Base-by-base conservation (phyloP, 2,797 vertebrate species). In the Macrochelys suwanniensis region DNA sequence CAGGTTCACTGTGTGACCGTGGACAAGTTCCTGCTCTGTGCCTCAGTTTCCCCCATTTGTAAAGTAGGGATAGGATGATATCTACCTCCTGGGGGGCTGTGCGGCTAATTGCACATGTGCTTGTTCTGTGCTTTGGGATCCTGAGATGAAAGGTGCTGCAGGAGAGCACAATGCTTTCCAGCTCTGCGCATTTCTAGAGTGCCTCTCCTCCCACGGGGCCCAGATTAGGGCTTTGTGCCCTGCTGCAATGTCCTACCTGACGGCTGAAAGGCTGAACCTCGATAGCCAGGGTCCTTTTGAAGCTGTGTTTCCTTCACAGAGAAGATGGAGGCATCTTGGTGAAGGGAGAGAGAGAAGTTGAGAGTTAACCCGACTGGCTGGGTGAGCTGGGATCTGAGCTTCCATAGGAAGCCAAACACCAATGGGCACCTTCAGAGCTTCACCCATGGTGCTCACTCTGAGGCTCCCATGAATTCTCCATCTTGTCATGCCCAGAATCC, bases 271-370 rank as follows among this genome's bases (percentile, higher is more conserved):
- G 98, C 98, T 25, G 99, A 99, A 90, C 98, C 98, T 94, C 99
- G 98, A 95, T 98, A 98, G 8, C 99, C 99, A 1, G 99, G 99
- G 92, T 99, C 99, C 96, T 99, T 99, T 92, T 99, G 99, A 45
- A 99, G 99, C 96, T 99, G 99, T 84, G 99, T 97, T 96, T 99
- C 99, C 96, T 98, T 98, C 96, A 99, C 98, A 50, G 99, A 99
- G 98, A 99, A 99, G 98, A 99, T 98, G 53, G 99, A 99, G 31
- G 97, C 98, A 6, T 98, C 99, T 99, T 82, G 94, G n/a, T 90
- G 84, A 61, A 68, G 4, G 51, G 54, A 4, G 37, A 92, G 71
- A 93, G 56, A 84, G 47, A 49, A 8, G 81, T 25, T 56, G 21
- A 45, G 54, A 28, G 3, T 93, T 88, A 93, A 74, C 1, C 17